Base-by-base conservation (phyloP, 2,113 vertebrate species). In the Plotosus lineatus region DNA sequence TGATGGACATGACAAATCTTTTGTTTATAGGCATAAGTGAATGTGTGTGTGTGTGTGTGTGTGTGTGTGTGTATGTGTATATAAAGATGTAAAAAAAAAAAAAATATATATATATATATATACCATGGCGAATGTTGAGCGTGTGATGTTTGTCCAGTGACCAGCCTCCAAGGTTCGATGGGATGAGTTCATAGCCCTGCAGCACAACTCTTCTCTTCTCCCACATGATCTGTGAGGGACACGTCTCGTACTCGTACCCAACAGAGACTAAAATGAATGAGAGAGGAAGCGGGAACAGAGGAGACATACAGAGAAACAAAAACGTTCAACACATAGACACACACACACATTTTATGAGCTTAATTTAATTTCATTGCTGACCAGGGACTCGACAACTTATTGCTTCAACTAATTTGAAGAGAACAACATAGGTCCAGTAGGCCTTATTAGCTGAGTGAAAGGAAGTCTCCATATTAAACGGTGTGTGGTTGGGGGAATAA, bases 121-220 rank as follows among this genome's bases (percentile, higher is more conserved):
- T 90, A 97, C 94, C 95, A 21, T 93, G 95, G 87, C 92, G 95
- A 61, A 95, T 87, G 36, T 97, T 96, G 76, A 97, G 93, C 12
- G 94, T 90, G 72, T 97, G 95, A 80, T 97, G 95, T 79, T 96
- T 96, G 87, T 97, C 95, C 89, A 97, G 88, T 21, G 95, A 96
- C 95, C 95, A 97, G 42, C 95, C 94, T 0, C 95, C 95, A 19
- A 97, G 90, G 87, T 95, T 95, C 50, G 95, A 95, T 7, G 95
- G 95, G 69, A 95, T 95, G 87, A 97, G 92, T 88, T 97, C 95
- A 60, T 95, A 97, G n/a, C 95, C 95, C 85, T 97, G 95, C 55
- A 97, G 92, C 46, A 94, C 83, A 0, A 94, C 92, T 1, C 94
- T 96, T 85, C 95, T 94, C 84, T 96, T 96, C 90, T 97, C 95